A percentile compares a stretch with the other conserved stretches of the same genome.
phyloP scores from a whole-genome alignment of 2,113 vertebrate genomes.

The Tachuris rubrigastra region DNA sequence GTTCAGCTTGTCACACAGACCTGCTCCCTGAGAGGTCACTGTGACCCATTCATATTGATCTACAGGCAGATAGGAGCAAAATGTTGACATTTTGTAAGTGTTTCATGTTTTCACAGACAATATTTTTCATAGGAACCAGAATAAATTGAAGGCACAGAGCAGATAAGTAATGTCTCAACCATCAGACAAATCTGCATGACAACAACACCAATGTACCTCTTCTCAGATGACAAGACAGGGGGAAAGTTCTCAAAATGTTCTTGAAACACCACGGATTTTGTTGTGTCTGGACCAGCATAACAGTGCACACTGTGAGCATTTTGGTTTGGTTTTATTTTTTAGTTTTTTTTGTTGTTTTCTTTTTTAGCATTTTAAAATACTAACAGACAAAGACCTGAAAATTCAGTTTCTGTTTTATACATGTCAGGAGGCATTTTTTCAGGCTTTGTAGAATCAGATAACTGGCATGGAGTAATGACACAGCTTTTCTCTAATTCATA shows the following conservation, averaged over 20 bases:
- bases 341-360: no score
- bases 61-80: neutral
- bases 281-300: neutral
- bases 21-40: conserved; percentile 25
- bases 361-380: neutral
- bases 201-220: neutral
- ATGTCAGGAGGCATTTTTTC: neutral
- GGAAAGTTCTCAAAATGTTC: neutral
- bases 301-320: neutral
- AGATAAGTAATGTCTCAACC: neutral
- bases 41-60: conserved; percentile 38
- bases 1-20: conserved; percentile 29
- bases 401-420: neutral
- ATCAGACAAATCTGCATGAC: neutral
- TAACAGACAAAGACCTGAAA: neutral
- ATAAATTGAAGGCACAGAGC: neutral
- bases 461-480: neutral
- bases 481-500: neutral
- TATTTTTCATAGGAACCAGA: conserved; percentile 3
- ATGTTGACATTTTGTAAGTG: conserved; percentile 29
- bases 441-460: neutral
- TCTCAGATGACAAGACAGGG: neutral
- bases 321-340: neutral
- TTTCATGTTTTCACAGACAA: conserved; percentile 6
- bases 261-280: neutral